These are phyloP conservation scores for Ichneumon xanthorius DNA, from an alignment of 2,888 invertebrate species.

Conservation along the genomic window DNA sequence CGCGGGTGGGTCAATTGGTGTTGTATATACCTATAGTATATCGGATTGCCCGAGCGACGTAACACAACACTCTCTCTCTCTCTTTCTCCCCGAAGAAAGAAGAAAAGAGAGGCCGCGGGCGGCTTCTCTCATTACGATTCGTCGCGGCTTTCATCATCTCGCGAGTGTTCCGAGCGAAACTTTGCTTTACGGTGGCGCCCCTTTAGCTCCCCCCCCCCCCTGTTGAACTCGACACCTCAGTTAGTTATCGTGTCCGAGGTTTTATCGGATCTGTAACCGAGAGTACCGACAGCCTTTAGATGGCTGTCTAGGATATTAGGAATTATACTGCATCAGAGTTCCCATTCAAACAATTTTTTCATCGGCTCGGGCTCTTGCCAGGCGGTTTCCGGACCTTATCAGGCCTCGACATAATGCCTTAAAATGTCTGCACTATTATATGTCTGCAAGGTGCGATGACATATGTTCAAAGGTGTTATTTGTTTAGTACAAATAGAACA, in stretches of 20 bases:
- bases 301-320: too few species aligned
- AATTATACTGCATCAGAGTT: too few species aligned
- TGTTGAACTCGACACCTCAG: conserved; percentile 47
- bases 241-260: conserved; percentile 5
- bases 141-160: conserved; percentile 78
- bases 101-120: conserved; percentile 69
- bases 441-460: too few species aligned
- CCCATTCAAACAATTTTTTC: too few species aligned
- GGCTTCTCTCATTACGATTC: conserved; percentile 80
- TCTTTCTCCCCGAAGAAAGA: conserved; percentile 61
- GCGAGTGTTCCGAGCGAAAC: conserved; percentile 44
- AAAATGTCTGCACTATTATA: too few species aligned
- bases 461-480: too few species aligned
- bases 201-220: conserved; percentile 62
- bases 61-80: conserved; percentile 73
- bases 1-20: conserved; percentile 76
- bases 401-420: too few species aligned
- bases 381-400: too few species aligned
- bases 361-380: too few species aligned
- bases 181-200: conserved; percentile 65
- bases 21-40: conserved; percentile 55
- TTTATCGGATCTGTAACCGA: not conserved
- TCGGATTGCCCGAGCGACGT: conserved; percentile 72
- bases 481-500: too few species aligned
- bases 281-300: too few species aligned